phyloP scores from a whole-genome alignment of 2,797 vertebrate genomes.

The Diplodus puntazzo region DNA sequence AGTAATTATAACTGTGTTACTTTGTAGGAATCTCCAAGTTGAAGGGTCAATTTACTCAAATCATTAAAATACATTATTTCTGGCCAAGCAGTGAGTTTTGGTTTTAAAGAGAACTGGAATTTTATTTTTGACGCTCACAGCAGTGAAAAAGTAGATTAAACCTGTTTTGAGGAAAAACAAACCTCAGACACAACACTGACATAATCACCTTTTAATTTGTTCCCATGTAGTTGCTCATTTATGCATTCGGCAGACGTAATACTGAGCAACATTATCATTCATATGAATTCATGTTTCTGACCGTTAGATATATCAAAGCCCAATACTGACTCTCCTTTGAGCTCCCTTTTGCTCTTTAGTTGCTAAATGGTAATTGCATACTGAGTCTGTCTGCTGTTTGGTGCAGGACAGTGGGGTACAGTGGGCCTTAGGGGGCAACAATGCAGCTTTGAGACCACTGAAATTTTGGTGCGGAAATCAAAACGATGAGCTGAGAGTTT shows the following conservation, averaged over 20 bases:
- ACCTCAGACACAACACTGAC: background rate
- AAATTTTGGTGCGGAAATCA: no score
- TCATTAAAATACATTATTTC: background rate
- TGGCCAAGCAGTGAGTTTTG: background rate
- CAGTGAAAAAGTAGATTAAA: background rate
- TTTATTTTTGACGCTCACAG: background rate
- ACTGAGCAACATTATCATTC: background rate
- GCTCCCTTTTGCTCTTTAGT: background rate
- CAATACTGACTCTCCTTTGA: background rate
- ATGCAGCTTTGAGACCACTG: no score
- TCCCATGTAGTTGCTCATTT: background rate
- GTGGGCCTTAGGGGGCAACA: background rate
- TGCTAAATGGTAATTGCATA: background rate
- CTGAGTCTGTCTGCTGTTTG: background rate
- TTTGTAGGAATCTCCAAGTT: background rate
- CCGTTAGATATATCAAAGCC: background rate
- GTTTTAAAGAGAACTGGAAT: background rate
- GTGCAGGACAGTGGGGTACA: background rate
- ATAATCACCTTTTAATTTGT: background rate
- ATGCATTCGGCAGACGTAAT: background rate
- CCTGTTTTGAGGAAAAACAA: background rate
- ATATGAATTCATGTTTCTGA: background rate
- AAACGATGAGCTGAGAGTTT: background rate
- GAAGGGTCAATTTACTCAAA: slow-evolving; percentile 5
- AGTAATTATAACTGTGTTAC: slow-evolving; percentile 14